Base-by-base conservation (phyloP, 2,888 invertebrate genomes). In the Xestia sexstrigata region DNA sequence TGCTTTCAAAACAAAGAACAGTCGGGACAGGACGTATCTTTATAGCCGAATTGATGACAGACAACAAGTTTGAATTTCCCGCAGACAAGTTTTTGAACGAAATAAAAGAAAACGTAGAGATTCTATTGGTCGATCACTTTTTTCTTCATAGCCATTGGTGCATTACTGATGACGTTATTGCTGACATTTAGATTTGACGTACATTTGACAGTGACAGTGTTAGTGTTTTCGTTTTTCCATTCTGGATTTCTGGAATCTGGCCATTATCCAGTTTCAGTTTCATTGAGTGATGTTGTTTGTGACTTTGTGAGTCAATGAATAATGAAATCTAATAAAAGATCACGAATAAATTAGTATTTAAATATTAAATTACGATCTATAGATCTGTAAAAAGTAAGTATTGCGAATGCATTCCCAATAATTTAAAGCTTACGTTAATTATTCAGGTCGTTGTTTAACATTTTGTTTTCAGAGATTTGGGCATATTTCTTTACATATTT, bases 141-240 rank as follows among this genome's bases (percentile, higher is more conserved):
- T 78, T 26, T 3, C 26, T 17, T n/a, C 49, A 20, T 65, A 11
- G 7, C 15, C 39, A 73, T 62, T 73, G 74, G 45, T 78, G 42
- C 23, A 58, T 39, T n/a, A n/a, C 2, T 35, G 15, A 11, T 66
- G 55, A 35, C 55, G 30, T 58, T 15, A 15, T 35, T 13, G 8
- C 26, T 58, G 67, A 67, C 42, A 49, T 60, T 49, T 30, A 3
- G 8, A 52, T 66, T 58, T 45, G 30, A 45, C 30, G 60, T 42
- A 17, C 42, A 45, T 45, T 35, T 79, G 79, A 81, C 81, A 81
- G 15, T 81, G 79, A 81, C 81, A 73, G 45, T 66, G 58, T 30
- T 58, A 26, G 7, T 80, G 35, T 78, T 74, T 81, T 55, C 20
- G 15, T 80, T 49, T 55, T 67, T 11, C 8, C 1, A n/a, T 39